Evolutionary conservation across 1,140 invertebrate species (phyloP), one percentile per base, ranked within the genome.

Genomic region (Neuroterus valhalla): DNA sequence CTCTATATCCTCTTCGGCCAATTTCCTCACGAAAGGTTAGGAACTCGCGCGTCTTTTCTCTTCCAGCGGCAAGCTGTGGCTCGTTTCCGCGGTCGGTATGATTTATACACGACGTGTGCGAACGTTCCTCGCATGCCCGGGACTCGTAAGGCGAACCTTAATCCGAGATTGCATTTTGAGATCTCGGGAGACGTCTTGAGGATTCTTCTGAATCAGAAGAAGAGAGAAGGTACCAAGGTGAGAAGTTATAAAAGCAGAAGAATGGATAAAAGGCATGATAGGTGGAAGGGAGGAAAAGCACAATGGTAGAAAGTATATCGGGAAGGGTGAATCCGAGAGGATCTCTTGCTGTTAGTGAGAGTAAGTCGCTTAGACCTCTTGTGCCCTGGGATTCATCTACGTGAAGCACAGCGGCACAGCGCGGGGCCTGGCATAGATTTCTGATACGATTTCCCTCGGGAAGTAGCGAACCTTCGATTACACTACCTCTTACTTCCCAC

Each of bases 391-490:
- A n/a, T n/a, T 15, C 0, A 55, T 14, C 72, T 52, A 66, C 26
- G 31, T 66, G 75, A 62, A 80, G 72, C 48, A 50, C 42, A 66
- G 14, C 38, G 71, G 23, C 68, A 70, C 55, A 74, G 75, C 70
- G 70, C 62, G 69, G 71, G 72, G 69, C 68, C 70, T 75, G 70
- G 79, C 75, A 81, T 72, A 80, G 80, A 80, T 80, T 81, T 76
- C 73, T 44, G 80, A 78, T 80, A 76, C 81, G 80, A 82, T 82
- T 82, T 81, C 81, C 79, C 80, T 38, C 26, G 78, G 68, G 81
- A 78, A 68, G 23, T 72, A 69, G 72, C 72, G 31, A 62, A 38
- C 26, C 55, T 62, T 62, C 55, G 55, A 38, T 62, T 62, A 31
- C 21, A 62, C 55, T 62, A 31, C 55, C 46, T 62, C 55, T 62